phyloP scores from a whole-genome alignment of 2,888 invertebrate genomes.

The Tenthredo scrophulariae region DNA sequence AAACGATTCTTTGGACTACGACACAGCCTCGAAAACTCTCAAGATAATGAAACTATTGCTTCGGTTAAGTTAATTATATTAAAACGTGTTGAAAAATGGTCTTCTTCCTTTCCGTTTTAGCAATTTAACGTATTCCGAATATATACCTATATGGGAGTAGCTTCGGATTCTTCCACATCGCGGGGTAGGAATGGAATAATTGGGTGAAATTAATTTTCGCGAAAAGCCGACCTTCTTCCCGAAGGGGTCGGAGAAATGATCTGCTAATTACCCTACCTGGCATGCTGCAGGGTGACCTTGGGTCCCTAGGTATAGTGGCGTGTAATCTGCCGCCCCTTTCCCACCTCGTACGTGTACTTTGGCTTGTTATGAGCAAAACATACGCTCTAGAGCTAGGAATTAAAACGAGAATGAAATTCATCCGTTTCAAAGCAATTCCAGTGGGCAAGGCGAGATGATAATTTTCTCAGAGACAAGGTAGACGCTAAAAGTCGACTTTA shows the following conservation, averaged over 20 bases:
- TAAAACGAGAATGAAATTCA: neutral
- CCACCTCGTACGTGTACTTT: neutral
- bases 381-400: too few species aligned
- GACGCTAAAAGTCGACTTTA: slow-evolving; percentile 38
- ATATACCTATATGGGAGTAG: neutral
- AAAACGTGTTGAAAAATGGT: neutral
- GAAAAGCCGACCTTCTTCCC: slow-evolving; percentile 2
- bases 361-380: too few species aligned
- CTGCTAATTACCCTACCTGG: slow-evolving; percentile 8
- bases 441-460: neutral
- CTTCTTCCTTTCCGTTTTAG: neutral
- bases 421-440: neutral
- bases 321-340: neutral
- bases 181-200: slow-evolving; percentile 7
- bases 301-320: neutral
- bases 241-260: neutral
- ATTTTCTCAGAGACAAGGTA: neutral
- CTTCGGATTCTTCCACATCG: neutral
- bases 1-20: neutral
- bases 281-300: neutral
- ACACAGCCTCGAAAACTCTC: neutral
- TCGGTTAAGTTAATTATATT: slow-evolving; percentile 29
- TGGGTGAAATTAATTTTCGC: slow-evolving; percentile 10
- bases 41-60: slow-evolving; percentile 46
- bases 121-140: neutral